phyloP scores from a whole-genome alignment of 35 echinoderm and acorn worm species.

The Eucidaris tribuloides region DNA sequence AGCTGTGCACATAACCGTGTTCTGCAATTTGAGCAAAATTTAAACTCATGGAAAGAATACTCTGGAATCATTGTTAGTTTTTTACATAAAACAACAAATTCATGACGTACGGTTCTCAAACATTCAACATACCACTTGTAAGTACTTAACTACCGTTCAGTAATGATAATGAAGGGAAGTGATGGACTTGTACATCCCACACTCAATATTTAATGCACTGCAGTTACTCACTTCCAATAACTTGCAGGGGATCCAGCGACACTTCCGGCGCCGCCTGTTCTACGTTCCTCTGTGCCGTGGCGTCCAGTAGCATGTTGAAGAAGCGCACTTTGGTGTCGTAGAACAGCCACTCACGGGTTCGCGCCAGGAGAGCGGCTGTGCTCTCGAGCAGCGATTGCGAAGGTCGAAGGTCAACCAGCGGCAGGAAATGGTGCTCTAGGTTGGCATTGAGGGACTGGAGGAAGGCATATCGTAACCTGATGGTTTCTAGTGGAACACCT shows the following conservation, averaged over 20 bases:
- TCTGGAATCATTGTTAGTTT: too few relatives aligned
- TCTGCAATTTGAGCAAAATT: too few relatives aligned
- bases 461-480: constrained; percentile 64
- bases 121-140: too few relatives aligned
- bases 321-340: constrained; percentile 78
- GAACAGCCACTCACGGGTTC: constrained; percentile 37
- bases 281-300: constrained; percentile 66
- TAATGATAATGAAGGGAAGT: too few relatives aligned
- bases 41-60: too few relatives aligned
- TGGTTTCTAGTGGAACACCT: constrained; percentile 45
- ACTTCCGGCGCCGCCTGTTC: constrained; percentile 77
- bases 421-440: constrained; percentile 58
- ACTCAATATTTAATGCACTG: too few relatives aligned
- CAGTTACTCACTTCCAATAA: constrained; percentile 54
- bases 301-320: constrained; percentile 59
- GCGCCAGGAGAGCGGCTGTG: constrained; percentile 55
- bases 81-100: too few relatives aligned
- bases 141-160: too few relatives aligned
- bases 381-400: constrained; percentile 43
- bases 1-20: too few relatives aligned
- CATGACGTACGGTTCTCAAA: too few relatives aligned
- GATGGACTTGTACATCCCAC: too few relatives aligned
- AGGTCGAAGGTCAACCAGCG: constrained; percentile 72
- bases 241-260: constrained; percentile 63
- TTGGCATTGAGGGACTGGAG: constrained; percentile 75